Percentiles rank a stretch among this genome's conserved stretches.
Conservation (phyloP, 1,140 invertebrate species). For the Drosophila quadrilineata region DNA sequence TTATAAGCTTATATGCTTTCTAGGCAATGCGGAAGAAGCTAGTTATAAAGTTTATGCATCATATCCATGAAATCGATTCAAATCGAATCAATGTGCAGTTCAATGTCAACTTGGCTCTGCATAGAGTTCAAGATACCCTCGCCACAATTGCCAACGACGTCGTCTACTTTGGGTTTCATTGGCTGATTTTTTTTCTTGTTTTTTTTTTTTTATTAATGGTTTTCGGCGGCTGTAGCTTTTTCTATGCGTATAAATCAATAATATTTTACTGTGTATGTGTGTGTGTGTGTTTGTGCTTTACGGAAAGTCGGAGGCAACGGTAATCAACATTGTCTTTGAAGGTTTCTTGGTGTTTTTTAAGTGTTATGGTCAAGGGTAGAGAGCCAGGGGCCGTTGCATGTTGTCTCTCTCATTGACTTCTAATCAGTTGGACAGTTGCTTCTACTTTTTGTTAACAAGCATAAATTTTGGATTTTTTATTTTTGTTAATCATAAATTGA, state of each 20-base stretch:
- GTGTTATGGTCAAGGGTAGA: constrained; percentile 74
- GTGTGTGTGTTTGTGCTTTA: no score
- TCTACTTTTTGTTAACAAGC: constrained; percentile 7
- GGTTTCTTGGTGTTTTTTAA: constrained; percentile 57
- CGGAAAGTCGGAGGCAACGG: constrained; percentile 47
- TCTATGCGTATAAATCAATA: constrained; percentile 68
- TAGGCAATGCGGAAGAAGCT: constrained; percentile 14
- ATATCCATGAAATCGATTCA: no score
- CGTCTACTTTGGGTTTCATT: constrained; percentile 19
- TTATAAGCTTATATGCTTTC: not conserved
- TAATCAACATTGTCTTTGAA: constrained; percentile 67
- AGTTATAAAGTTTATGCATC: constrained; percentile 4
- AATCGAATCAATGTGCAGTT: constrained; percentile 49
- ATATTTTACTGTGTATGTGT: constrained; percentile 29
- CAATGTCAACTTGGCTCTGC: constrained; percentile 48
- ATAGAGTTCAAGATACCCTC: constrained; percentile 57
- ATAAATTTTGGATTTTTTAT: constrained; percentile 16
- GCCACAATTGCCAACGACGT: constrained; percentile 5
- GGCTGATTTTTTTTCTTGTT: constrained; percentile 11
- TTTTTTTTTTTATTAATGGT: constrained; percentile 59
- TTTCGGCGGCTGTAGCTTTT: constrained; percentile 60
- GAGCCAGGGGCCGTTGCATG: constrained; percentile 49
- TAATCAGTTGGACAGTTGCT: constrained; percentile 46
- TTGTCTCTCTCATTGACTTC: constrained; percentile 63
- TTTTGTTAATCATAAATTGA: constrained; percentile 62